A percentile compares a stretch with the other conserved stretches of the same genome.
Conservation (phyloP, 2,113 vertebrate genomes). For the Seriola dumerili region DNA sequence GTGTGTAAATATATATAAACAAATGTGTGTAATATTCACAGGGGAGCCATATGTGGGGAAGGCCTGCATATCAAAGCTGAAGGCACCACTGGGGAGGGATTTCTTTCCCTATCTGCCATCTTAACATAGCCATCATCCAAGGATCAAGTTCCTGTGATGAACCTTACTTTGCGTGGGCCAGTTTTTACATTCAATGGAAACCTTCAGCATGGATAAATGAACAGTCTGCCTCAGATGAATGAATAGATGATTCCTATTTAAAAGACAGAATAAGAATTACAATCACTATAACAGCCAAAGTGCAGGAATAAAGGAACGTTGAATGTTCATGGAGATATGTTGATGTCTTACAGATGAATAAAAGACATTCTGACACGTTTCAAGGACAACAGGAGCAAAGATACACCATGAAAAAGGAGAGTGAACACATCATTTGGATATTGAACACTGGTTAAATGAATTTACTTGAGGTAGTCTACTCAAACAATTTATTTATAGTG, state of each 20-base stretch:
- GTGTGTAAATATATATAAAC: constrained; percentile 80
- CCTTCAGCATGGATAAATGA: constrained; percentile 49
- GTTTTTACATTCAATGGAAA: constrained; percentile 50
- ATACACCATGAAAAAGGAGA: constrained; percentile 1
- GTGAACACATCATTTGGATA: constrained; percentile 31
- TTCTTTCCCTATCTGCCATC: constrained; percentile 62
- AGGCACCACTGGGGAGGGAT: constrained; percentile 55
- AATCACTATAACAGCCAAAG: constrained; percentile 27
- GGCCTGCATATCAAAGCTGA: constrained; percentile 59
- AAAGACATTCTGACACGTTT: constrained; percentile 41
- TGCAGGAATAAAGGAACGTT: constrained; percentile 28
- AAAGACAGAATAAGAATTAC: constrained; percentile 39
- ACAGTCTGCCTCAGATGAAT: constrained; percentile 32
- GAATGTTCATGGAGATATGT: constrained; percentile 14
- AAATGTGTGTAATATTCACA: constrained; percentile 82
- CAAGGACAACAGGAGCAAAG: constrained; percentile 40
- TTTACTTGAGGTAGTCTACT: constrained; percentile 47
- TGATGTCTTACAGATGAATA: constrained; percentile 35
- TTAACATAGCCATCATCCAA: constrained; percentile 70
- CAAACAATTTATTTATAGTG: constrained; percentile 36
- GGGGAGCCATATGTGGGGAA: constrained; percentile 45
- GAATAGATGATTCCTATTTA: constrained; percentile 30
- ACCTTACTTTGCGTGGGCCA: constrained; percentile 36
- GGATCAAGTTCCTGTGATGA: constrained; percentile 59
- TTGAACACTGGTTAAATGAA: constrained; percentile 31